Evolutionary conservation across 23 tunicate genomes (phyloP), one percentile per base, ranked within the genome.

Genomic region (Halocynthia roretzi): DNA sequence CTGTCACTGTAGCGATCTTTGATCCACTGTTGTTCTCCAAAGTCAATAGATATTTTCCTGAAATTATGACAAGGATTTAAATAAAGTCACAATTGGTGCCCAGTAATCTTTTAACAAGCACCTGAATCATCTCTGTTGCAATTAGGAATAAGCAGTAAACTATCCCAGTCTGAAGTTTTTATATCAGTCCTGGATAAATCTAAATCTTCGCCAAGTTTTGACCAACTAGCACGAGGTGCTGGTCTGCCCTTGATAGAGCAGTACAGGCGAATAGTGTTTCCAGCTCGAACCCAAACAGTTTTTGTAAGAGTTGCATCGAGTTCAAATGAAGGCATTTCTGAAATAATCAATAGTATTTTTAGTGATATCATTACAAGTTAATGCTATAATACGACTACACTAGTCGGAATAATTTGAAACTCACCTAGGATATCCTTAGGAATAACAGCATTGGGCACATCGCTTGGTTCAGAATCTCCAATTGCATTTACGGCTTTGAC

Each of bases 81-180:
- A 31, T 31, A 31, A 31, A 31, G 44, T 31, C 44, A 31, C 44
- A 31, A 31, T 31, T 0, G 44, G 44, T 31, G 44, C 44, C 44
- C 44, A 31, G 44, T 31, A 31, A 31, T 31, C 44, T 31, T 58
- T 58, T 23, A 5, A 70, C 55, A 0, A 31, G 44, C 82, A 17
- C 98, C 98, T 19, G 89, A 73, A 74, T 93, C 98, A 73, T 93
- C 93, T 18, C 98, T 66, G 74, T 80, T 87, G 83, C 93, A 87
- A 61, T 87, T 80, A 50, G 94, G 88, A 20, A 93, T 76, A 53
- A 83, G 67, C 52, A 93, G 77, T 40, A 76, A 80, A 21, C 81
- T 87, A 62, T 93, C 98, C 83, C 83, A 80, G 31, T 80, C 83
- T 40, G 83, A 80, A 51, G 72, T 69, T 56, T 80, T 80, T 17